phyloP scores from a whole-genome alignment of 2,113 vertebrate species.

The Miniopterus natalensis region DNA sequence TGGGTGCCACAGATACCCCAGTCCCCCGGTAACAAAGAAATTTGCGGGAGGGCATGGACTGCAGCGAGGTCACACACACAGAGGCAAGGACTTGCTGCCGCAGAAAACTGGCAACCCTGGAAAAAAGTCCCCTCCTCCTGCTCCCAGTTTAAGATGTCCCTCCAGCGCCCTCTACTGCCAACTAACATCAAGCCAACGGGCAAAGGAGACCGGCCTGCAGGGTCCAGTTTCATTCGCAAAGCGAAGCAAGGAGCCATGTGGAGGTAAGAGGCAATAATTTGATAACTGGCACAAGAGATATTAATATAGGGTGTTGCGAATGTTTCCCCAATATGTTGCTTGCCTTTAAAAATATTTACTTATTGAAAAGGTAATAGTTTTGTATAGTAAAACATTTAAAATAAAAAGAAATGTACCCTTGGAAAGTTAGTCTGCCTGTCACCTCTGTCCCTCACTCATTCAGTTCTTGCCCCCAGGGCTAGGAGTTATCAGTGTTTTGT shows the following conservation, averaged over 20 bases:
- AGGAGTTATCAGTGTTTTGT: no score
- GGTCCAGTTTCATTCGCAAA: background rate
- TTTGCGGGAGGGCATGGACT: no score
- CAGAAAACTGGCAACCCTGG: background rate
- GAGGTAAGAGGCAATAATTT: background rate
- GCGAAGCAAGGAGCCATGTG: background rate
- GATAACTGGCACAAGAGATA: background rate
- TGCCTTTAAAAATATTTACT: background rate
- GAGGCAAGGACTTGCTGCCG: background rate
- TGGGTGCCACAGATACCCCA: background rate
- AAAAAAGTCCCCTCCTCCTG: background rate
- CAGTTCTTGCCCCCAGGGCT: background rate
- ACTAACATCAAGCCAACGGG: background rate
- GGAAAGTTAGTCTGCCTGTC: background rate
- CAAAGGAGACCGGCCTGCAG: background rate
- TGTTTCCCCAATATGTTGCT: background rate
- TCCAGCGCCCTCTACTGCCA: constrained; percentile 51
- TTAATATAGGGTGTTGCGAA: background rate
- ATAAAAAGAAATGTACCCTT: background rate
- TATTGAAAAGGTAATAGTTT: background rate
- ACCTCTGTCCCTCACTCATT: background rate
- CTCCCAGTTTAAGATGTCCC: background rate
- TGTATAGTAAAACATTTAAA: background rate
- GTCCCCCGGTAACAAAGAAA: background rate
- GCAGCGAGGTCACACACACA: no score